Conservation (phyloP, 2,113 vertebrate species). For the Pomatostomus ruficeps region DNA sequence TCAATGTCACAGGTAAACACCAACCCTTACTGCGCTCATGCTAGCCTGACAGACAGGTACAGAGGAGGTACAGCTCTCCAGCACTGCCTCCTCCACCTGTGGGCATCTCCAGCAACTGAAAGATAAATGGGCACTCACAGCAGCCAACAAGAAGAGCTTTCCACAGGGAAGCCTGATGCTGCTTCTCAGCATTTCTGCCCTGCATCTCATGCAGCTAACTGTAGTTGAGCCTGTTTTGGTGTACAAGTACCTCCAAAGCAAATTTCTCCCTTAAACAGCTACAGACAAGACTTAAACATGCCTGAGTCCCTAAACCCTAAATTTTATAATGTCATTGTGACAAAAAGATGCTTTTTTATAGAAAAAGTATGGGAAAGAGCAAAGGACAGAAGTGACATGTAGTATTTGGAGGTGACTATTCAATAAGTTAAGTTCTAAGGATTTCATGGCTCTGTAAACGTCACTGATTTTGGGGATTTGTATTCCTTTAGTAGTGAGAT, state of each 20-base stretch:
- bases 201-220: background rate
- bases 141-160: background rate
- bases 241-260: background rate
- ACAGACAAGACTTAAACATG: background rate
- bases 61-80: background rate
- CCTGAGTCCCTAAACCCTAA: background rate
- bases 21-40: background rate
- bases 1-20: background rate
- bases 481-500: background rate
- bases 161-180: background rate
- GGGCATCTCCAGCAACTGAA: background rate
- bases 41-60: background rate
- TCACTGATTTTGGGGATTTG: background rate
- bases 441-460: background rate
- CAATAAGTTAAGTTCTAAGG: background rate
- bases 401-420: background rate
- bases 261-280: background rate
- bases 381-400: background rate
- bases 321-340: background rate
- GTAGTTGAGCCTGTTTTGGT: background rate
- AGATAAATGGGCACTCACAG: background rate
- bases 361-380: background rate
- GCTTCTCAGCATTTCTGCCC: background rate
- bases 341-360: background rate
- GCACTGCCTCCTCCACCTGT: background rate